These are phyloP conservation scores for Leistus spinibarbis DNA, from an alignment of 2,888 invertebrate genomes.

Conservation along the genomic window DNA sequence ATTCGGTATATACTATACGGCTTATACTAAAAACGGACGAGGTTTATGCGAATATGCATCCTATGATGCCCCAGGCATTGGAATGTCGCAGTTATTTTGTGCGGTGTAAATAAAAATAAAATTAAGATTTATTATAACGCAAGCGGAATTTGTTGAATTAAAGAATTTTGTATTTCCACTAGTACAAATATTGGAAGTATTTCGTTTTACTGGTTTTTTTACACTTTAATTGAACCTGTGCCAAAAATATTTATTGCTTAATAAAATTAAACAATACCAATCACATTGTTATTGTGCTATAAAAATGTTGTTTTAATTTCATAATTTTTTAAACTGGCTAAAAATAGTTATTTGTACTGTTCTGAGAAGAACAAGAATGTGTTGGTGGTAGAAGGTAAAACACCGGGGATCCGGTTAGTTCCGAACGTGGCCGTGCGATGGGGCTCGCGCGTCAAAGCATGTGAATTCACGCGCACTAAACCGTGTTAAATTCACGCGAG, in stretches of 20 bases:
- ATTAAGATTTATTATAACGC: neutral
- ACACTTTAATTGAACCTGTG: too few species aligned
- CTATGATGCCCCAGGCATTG: neutral
- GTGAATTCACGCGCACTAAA: neutral
- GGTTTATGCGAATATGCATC: neutral
- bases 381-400: too few species aligned
- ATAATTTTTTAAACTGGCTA: too few species aligned
- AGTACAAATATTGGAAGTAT: neutral
- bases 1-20: neutral
- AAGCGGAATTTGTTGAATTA: neutral
- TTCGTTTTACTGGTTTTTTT: neutral
- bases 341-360: too few species aligned
- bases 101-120: conserved; percentile 3
- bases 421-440: neutral
- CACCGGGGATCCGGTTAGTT: too few species aligned
- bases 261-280: too few species aligned
- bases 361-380: too few species aligned
- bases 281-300: too few species aligned
- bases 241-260: too few species aligned
- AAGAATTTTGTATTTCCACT: neutral
- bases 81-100: conserved; percentile 16
- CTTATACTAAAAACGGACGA: neutral
- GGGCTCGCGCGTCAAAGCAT: neutral
- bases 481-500: conserved; percentile 5
- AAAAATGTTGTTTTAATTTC: too few species aligned